Percentiles rank a stretch among this genome's conserved stretches.
Conservation (phyloP, 2,888 invertebrate genomes). For the Drosophila maculinotata region DNA sequence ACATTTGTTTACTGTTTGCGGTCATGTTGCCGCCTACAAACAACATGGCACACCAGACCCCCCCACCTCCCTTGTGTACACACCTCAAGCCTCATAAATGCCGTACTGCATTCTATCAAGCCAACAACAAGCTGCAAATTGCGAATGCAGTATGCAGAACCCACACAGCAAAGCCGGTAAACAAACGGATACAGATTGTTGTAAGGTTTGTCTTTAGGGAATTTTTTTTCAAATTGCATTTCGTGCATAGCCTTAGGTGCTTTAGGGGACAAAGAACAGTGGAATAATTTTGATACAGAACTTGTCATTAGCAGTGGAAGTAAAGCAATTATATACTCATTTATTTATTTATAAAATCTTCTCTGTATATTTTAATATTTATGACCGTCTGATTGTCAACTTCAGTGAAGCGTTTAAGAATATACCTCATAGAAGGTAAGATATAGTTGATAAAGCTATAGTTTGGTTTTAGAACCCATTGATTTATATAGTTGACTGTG, state of each 20-base stretch:
- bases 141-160: not conserved
- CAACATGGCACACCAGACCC: not conserved
- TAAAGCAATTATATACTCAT: too few species aligned
- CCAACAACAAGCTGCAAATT: constrained; percentile 24
- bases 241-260: not conserved
- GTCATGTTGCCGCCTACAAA: constrained; percentile 1
- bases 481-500: not conserved
- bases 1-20: constrained; percentile 46
- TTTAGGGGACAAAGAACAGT: not conserved
- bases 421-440: too few species aligned
- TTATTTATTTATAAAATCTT: too few species aligned
- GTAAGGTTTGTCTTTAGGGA: constrained; percentile 12
- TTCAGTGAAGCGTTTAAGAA: too few species aligned
- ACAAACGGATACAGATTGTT: constrained; percentile 5
- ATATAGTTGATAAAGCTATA: too few species aligned
- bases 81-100: constrained; percentile 35
- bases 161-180: constrained; percentile 1
- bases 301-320: too few species aligned
- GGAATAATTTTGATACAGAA: not conserved
- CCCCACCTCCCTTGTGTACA: constrained; percentile 13
- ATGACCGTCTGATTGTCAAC: too few species aligned
- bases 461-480: too few species aligned
- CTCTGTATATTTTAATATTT: too few species aligned
- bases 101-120: constrained; percentile 3
- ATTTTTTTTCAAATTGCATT: constrained; percentile 13